These are phyloP conservation scores for Spatula clypeata DNA, from an alignment of 2,797 vertebrate genomes.

Conservation along the genomic window DNA sequence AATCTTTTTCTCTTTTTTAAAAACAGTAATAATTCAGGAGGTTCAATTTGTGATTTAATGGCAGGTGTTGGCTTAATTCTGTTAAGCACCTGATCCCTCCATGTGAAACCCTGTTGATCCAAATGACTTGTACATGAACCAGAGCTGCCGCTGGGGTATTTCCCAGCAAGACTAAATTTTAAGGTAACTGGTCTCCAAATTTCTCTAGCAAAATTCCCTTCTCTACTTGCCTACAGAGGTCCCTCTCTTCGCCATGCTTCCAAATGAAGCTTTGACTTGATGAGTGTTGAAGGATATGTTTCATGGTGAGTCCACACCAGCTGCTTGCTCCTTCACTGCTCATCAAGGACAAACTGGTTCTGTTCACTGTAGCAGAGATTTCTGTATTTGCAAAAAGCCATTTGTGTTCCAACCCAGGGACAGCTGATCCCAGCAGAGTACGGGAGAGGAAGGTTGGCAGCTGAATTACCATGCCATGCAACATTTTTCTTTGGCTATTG, in stretches of 20 bases:
- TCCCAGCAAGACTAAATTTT: neutral
- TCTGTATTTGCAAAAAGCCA: accelerated
- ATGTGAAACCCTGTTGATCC: neutral
- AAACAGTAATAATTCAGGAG: neutral
- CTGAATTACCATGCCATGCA: neutral
- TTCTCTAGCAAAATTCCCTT: neutral
- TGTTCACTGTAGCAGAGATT: accelerated
- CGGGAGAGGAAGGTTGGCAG: neutral
- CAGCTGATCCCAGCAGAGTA: neutral
- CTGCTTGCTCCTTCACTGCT: neutral
- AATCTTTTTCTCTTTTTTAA: neutral
- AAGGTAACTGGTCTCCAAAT: neutral
- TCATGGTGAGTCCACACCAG: accelerated
- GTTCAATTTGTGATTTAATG: neutral
- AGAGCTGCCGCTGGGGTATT: neutral
- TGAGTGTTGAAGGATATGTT: neutral
- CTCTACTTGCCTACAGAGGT: neutral
- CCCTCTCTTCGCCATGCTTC: neutral
- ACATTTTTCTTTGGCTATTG: neutral
- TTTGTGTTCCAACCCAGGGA: neutral
- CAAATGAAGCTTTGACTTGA: accelerated
- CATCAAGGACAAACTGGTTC: accelerated
- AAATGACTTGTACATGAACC: neutral
- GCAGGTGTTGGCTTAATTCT: neutral
- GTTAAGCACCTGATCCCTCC: neutral